Evolutionary conservation across 1,140 invertebrate species (phyloP).

Genomic region (Lerema accius): DNA sequence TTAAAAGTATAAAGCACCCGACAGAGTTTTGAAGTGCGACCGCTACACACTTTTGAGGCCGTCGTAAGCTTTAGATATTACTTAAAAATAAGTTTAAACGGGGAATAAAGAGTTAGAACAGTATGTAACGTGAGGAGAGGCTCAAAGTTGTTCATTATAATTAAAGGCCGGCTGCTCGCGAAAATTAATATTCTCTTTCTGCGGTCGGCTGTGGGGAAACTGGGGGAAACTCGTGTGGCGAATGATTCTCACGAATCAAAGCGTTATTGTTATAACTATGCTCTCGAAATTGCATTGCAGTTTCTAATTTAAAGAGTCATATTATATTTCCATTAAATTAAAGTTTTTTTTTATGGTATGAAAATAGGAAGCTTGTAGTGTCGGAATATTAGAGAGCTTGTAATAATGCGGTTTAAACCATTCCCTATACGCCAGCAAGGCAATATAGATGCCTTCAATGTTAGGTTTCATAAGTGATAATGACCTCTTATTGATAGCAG

Average conservation of each 20-base stretch:
- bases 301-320: neutral
- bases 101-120: slow-evolving; percentile 49
- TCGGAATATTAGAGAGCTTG: too few relatives aligned
- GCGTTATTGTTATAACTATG: slow-evolving; percentile 3
- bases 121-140: slow-evolving; percentile 59
- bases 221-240: slow-evolving; percentile 38
- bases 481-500: too few relatives aligned
- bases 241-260: slow-evolving; percentile 11
- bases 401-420: too few relatives aligned
- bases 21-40: slow-evolving; percentile 47
- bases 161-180: slow-evolving; percentile 55
- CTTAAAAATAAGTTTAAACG: slow-evolving; percentile 57
- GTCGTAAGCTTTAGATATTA: slow-evolving; percentile 47
- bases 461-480: too few relatives aligned
- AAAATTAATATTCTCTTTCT: slow-evolving; percentile 69
- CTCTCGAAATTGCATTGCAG: slow-evolving; percentile 11
- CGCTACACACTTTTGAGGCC: slow-evolving; percentile 35
- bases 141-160: slow-evolving; percentile 66
- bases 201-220: slow-evolving; percentile 45
- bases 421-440: too few relatives aligned
- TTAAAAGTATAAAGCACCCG: slow-evolving; percentile 48
- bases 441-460: too few relatives aligned
- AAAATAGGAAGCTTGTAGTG: too few relatives aligned
- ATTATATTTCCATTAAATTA: neutral
- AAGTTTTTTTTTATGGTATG: too few relatives aligned